Percentiles rank a stretch among this genome's conserved stretches.
phyloP scores from a whole-genome alignment of 2,888 invertebrate species.

The Cataglyphis altisquamis region DNA sequence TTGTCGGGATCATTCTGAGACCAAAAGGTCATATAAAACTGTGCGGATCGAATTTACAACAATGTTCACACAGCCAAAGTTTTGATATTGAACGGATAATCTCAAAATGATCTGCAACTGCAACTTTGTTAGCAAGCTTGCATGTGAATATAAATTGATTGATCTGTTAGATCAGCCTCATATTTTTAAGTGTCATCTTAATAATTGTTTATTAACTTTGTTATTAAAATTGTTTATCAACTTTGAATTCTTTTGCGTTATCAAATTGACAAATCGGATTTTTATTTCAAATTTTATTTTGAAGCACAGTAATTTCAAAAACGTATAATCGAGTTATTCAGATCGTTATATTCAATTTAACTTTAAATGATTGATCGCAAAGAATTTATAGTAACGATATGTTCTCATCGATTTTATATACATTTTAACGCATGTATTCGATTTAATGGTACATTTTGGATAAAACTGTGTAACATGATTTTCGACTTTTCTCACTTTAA shows the following conservation, averaged over 20 bases:
- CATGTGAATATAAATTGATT: not conserved
- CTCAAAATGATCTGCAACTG: not conserved
- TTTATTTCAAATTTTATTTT: not conserved
- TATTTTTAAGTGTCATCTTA: not conserved
- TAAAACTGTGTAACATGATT: constrained; percentile 3
- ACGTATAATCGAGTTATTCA: not conserved
- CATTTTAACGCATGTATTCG: not conserved
- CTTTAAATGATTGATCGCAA: not conserved
- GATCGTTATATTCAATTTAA: not conserved
- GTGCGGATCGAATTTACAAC: not conserved
- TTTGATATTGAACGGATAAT: not conserved
- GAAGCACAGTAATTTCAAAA: not conserved
- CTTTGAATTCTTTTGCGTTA: not conserved
- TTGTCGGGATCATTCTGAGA: constrained; percentile 32
- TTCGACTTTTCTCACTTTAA: not conserved
- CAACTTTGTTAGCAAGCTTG: not conserved
- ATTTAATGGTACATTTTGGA: not conserved
- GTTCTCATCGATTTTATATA: too few relatives aligned
- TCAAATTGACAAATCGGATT: not conserved
- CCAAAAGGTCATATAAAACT: constrained; percentile 42
- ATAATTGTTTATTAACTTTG: not conserved
- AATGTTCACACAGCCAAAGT: not conserved
- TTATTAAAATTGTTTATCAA: not conserved
- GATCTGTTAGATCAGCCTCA: not conserved
- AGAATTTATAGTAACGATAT: not conserved